phyloP scores from a whole-genome alignment of 2,113 vertebrate species.

The Ranitomeya variabilis region DNA sequence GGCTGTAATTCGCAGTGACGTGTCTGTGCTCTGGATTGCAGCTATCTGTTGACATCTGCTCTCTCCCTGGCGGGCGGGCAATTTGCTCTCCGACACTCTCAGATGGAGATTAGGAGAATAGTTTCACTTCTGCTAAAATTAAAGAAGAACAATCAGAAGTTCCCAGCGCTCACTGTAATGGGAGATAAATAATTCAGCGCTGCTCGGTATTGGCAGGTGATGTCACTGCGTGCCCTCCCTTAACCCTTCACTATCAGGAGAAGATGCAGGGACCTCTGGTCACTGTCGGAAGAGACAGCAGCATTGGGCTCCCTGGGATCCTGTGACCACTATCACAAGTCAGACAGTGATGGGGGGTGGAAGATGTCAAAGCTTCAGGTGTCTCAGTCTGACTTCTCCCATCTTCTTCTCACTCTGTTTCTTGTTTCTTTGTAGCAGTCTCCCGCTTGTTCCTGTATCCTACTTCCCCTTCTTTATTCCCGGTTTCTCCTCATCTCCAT shows the following conservation, averaged over 20 bases:
- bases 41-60: too few relatives aligned
- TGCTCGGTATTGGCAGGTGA: not conserved
- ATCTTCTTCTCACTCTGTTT: not conserved
- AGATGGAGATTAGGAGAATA: slow-evolving; percentile 49
- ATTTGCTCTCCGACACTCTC: slow-evolving; percentile 38
- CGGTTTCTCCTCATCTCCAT: not conserved
- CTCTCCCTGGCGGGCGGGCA: slow-evolving; percentile 36
- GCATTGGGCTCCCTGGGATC: too few relatives aligned
- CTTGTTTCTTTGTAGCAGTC: not conserved
- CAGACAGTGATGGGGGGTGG: too few relatives aligned
- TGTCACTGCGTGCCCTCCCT: not conserved
- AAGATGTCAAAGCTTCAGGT: too few relatives aligned
- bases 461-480: not conserved
- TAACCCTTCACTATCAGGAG: not conserved
- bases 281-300: not conserved
- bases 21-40: slow-evolving; percentile 24
- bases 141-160: slow-evolving; percentile 42
- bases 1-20: slow-evolving; percentile 15
- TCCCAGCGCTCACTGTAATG: slow-evolving; percentile 45
- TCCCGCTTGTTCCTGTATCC: not conserved
- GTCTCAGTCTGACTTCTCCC: not conserved
- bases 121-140: slow-evolving; percentile 52
- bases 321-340: too few relatives aligned
- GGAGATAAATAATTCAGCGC: slow-evolving; percentile 46
- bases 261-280: not conserved